Conservation (phyloP, 2,888 invertebrate species). For the Molanna angustata region DNA sequence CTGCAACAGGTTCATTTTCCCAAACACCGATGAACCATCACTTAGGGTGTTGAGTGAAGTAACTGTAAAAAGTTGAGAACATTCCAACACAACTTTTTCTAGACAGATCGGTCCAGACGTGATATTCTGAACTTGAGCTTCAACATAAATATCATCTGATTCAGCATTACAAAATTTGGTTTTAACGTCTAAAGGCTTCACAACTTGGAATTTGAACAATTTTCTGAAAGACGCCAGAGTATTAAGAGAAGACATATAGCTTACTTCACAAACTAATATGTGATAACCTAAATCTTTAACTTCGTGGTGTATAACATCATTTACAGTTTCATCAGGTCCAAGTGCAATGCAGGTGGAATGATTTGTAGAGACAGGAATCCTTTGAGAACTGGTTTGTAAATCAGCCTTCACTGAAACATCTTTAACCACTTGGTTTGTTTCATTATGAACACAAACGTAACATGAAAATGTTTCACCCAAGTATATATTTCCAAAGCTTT, state of each 20-base stretch:
- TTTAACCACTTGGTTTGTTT: conserved; percentile 78
- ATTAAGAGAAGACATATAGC: conserved; percentile 74
- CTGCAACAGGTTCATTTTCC: conserved; percentile 76
- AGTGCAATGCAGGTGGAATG: conserved; percentile 58
- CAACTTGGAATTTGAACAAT: conserved; percentile 97
- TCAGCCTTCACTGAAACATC: conserved; percentile 89
- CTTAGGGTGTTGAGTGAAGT: conserved; percentile 68
- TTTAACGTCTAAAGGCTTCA: conserved; percentile 97
- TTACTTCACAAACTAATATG: conserved; percentile 95
- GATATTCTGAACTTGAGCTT: conserved; percentile 84
- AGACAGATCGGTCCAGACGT: conserved; percentile 90
- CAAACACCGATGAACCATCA: conserved; percentile 71
- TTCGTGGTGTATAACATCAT: conserved; percentile 97
- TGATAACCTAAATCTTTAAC: conserved; percentile 99
- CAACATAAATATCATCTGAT: conserved; percentile 71
- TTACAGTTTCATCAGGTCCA: conserved; percentile 80
- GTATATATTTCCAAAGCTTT: conserved; percentile 97
- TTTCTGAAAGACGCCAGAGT: conserved; percentile 86
- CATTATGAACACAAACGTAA: conserved; percentile 96
- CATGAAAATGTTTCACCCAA: conserved; percentile 98
- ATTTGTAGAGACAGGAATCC: conserved; percentile 75
- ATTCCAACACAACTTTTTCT: conserved; percentile 91
- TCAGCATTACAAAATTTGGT: conserved; percentile 97
- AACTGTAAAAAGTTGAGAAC: conserved; percentile 85
- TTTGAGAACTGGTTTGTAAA: conserved; percentile 88